Base-by-base conservation (phyloP, 2,797 vertebrate species). In the Arremon brunneinucha region DNA sequence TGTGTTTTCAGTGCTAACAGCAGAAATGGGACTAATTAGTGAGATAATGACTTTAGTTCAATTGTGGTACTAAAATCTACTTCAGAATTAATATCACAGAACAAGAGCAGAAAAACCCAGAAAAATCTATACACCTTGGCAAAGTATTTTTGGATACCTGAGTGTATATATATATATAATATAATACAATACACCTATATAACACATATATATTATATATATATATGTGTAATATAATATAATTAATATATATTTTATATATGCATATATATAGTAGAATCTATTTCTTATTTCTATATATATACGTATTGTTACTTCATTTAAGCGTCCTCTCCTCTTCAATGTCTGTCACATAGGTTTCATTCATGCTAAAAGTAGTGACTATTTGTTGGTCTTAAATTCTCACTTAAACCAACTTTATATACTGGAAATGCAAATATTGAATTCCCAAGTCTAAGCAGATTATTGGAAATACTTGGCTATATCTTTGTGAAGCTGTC, bases 21-120 rank as follows among this genome's bases (percentile, higher is more conserved):
- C 71, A 96, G 93, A 96, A 95, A 87, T 68, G 34, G 85, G 71
- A 74, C 71, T 95, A 94, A 95, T 96, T 95, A 96, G 50, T 55
- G 60, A 75, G 92, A 95, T 91, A 90, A 94, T 91, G 60, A 70
- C 71, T 87, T 27, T 34, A 74, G 55, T 55, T 91, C 80, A 68
- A n/a, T 90, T 95, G 71, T 81, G 71, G 26, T 63, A 49, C 47
- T 72, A 87, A 96, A 90, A 81, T 89, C 55, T 76, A 34, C 39
- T 93, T 90, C 56, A 82, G 49, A 68, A 77, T 90, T 84, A 76
- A 59, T 90, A 87, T 68, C 77, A 52, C n/a, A 83, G 70, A 65
- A 81, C 60, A 72, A 81, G 28, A 64, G 37, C 5, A 47, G 65
- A 89, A 77, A 90, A 76, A 30, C 9, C 60, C 22, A 18, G 32